Evolutionary conservation across 2,888 invertebrate species (phyloP).

Genomic region (Stenchaetothrips biformis): DNA sequence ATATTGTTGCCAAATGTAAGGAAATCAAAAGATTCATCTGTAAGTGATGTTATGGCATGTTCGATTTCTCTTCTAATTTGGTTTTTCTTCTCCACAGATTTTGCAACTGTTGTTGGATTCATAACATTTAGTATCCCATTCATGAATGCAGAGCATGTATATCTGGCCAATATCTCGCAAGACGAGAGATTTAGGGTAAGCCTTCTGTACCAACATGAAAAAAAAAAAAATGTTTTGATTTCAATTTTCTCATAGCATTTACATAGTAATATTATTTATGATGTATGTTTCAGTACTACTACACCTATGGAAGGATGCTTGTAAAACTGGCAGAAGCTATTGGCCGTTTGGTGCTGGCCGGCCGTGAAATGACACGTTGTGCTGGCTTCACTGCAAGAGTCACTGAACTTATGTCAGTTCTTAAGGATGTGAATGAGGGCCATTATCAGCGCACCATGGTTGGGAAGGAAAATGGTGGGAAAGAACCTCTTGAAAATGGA

Average conservation of each 20-base stretch:
- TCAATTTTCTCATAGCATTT: constrained; percentile 24
- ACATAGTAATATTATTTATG: constrained; percentile 30
- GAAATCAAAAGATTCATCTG: constrained; percentile 34
- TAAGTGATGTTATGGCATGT: constrained; percentile 26
- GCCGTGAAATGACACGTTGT: constrained; percentile 86
- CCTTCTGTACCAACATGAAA: constrained; percentile 11
- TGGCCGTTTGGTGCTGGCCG: constrained; percentile 89
- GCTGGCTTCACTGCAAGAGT: constrained; percentile 93
- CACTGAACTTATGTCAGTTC: constrained; percentile 78
- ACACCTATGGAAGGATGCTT: constrained; percentile 94
- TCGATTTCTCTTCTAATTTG: constrained; percentile 12
- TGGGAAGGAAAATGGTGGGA: constrained; percentile 35
- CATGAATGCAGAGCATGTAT: constrained; percentile 67
- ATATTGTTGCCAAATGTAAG: constrained; percentile 92
- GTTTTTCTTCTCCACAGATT: constrained; percentile 55
- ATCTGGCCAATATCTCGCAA: constrained; percentile 61
- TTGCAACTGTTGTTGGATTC: constrained; percentile 95
- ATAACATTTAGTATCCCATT: constrained; percentile 93
- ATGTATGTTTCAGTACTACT: constrained; percentile 65
- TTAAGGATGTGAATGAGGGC: constrained; percentile 76
- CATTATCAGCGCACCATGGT: constrained; percentile 69
- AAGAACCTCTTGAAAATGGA: constrained; percentile 24
- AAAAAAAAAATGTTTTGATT: neutral
- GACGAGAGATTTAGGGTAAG: constrained; percentile 72
- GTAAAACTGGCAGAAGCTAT: constrained; percentile 96